Base-by-base conservation (phyloP, 2,797 vertebrate genomes). In the Platalea minor region DNA sequence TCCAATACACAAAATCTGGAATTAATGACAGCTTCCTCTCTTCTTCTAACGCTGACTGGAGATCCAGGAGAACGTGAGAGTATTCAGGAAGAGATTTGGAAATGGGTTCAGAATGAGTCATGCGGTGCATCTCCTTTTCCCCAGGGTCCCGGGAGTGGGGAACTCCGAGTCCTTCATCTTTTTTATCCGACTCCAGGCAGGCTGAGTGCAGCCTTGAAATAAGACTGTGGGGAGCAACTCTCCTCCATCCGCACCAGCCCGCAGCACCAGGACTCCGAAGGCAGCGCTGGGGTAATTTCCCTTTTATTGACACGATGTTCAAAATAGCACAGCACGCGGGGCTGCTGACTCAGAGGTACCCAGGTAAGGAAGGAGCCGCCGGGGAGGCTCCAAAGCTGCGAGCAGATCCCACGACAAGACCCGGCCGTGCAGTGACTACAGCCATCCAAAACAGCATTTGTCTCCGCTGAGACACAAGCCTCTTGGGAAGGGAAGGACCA, bases 401-500 rank as follows among this genome's bases (percentile, higher is more conserved):
- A 73, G 67, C 78, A 79, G 89, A 69, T 89, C 83, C 88, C 65
- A 39, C 0, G 0, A 56, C 0, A 0, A 81, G 72, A 29, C 64
- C 84, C 0, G 2, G 51, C 82, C 4, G 0, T 35, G 72, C 79
- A 17, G 68, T 80, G 78, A 72, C 79, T 75, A 37, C 54, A 84
- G 73, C 56, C 82, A 72, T 75, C 87, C 72, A 81, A 89, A 95
- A 92, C 7, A 95, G 60, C 76, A 37, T 83, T 75, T 61, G 59
- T 80, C 68, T 86, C 82, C 1, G 0, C 80, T 37, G 76, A 95
- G 87, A 53, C 72, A 50, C 26, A 56, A 67, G 9, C 18, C 65
- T 79, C 87, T 72, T 29, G 79, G 87, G 87, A 91, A 73, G 45
- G 43, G 80, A 89, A 92, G 85, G 79, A 88, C 65, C 93, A 61